Base-by-base conservation (phyloP, 2,888 invertebrate genomes). In the Andrena flavipes region DNA sequence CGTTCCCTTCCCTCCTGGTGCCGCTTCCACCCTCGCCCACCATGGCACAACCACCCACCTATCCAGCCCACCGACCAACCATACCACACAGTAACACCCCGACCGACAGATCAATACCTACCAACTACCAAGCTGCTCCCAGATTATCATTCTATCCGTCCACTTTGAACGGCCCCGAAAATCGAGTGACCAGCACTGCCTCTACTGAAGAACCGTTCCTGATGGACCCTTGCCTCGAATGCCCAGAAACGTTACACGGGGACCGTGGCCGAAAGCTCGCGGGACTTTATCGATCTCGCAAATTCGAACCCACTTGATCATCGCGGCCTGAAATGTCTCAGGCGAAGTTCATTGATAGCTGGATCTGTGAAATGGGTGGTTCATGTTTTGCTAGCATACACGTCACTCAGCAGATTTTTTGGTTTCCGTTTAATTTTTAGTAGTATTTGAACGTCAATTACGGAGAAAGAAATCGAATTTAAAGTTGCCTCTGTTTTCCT, bases 71-170 rank as follows among this genome's bases (percentile, higher is more conserved):
- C 90, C 89, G 89, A 91, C 91, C 91, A 89, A 89, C 90, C 90
- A 91, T 91, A 92, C 90, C 90, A 91, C 91, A 91, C 92, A 88
- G 92, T 92, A 92, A 92, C 92, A 92, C 91, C 91, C 90, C 90
- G 86, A 90, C 91, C 91, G 91, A 90, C 92, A 92, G 92, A 92
- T 92, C 92, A 92, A 92, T 92, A 92, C 92, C 88, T 88, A 91
- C 92, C 91, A 92, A 92, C 92, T 91, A 91, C 91, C 91, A 91
- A 91, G 91, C 92, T 91, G 91, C 91, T 91, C 88, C 87, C 90
- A 92, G 91, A 92, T 92, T 92, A 92, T 92, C 91, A 92, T 92
- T 92, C 91, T 89, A 92, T 91, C 91, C 90, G 85, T 91, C 90
- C 90, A 92, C 90, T 91, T 91, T 90, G 89, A 89, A 88, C 88